phyloP scores from a whole-genome alignment of 1,140 invertebrate genomes.

The Oreohelix idahoensis region DNA sequence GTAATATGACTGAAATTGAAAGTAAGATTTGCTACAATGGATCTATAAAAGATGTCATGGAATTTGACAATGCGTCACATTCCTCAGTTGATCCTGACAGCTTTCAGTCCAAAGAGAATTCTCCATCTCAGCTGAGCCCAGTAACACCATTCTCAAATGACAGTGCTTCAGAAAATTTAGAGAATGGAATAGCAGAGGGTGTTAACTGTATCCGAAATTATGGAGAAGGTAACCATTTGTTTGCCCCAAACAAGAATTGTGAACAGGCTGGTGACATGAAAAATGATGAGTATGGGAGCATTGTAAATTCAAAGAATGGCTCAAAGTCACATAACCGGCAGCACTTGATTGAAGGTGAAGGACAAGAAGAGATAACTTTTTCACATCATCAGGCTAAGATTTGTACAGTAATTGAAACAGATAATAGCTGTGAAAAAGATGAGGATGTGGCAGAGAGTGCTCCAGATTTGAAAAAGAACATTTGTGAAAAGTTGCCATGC shows the following conservation, averaged over 20 bases:
- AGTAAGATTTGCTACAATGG: conserved; percentile 6
- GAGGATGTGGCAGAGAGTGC: neutral
- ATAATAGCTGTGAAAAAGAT: neutral
- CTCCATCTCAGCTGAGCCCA: neutral
- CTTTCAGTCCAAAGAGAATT: neutral
- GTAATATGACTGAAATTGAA: neutral
- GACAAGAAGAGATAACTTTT: neutral
- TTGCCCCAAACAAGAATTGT: neutral
- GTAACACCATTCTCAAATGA: neutral
- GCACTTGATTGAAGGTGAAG: neutral
- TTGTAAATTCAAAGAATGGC: neutral
- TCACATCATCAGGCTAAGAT: neutral
- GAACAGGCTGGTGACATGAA: neutral
- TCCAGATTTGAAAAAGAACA: neutral
- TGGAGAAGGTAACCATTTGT: neutral
- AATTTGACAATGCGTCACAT: neutral
- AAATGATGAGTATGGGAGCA: neutral
- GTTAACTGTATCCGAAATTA: neutral
- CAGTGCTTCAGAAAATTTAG: neutral
- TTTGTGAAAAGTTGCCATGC: neutral
- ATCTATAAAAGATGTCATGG: neutral
- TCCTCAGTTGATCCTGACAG: neutral
- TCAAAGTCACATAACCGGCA: neutral
- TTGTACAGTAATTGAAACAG: neutral
- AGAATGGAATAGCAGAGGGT: neutral